phyloP scores from a whole-genome alignment of 2,797 vertebrate species.

The Trachops cirrhosus region DNA sequence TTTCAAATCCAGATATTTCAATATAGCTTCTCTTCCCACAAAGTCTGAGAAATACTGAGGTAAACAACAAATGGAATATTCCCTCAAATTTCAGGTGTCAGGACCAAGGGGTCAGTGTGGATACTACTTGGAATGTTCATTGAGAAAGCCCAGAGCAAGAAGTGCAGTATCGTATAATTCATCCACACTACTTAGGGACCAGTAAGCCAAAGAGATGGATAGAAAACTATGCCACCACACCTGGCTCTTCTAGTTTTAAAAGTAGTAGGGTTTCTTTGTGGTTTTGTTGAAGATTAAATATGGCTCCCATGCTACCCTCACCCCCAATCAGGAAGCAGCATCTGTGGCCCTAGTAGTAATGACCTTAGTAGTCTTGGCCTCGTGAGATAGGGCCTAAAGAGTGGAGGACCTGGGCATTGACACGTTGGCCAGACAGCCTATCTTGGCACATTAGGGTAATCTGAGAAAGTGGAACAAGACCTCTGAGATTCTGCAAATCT shows the following conservation, averaged over 20 bases:
- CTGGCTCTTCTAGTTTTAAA: neutral
- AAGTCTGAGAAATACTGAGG: neutral
- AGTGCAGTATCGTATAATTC: neutral
- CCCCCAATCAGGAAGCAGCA: neutral
- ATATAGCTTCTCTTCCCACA: neutral
- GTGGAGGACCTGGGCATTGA: neutral
- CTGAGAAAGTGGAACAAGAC: neutral
- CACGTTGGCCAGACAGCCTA: neutral
- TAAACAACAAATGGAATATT: neutral
- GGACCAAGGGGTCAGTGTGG: neutral
- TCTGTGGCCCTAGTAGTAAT: neutral
- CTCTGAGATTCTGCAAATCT: neutral
- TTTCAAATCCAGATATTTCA: neutral
- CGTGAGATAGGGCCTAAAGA: neutral
- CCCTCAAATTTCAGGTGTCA: neutral
- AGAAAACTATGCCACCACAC: neutral
- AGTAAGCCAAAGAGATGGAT: neutral
- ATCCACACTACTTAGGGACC: neutral
- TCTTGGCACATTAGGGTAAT: neutral
- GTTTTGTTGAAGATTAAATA: neutral
- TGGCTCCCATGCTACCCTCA: fast-evolving
- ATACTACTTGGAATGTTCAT: neutral
- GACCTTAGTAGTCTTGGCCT: neutral
- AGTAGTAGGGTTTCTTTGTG: neutral
- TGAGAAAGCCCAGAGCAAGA: neutral